Evolutionary conservation across 30 jellyfish, hydroid and myxozoan species (phyloP).

Genomic region (Nemopilema nomurai): DNA sequence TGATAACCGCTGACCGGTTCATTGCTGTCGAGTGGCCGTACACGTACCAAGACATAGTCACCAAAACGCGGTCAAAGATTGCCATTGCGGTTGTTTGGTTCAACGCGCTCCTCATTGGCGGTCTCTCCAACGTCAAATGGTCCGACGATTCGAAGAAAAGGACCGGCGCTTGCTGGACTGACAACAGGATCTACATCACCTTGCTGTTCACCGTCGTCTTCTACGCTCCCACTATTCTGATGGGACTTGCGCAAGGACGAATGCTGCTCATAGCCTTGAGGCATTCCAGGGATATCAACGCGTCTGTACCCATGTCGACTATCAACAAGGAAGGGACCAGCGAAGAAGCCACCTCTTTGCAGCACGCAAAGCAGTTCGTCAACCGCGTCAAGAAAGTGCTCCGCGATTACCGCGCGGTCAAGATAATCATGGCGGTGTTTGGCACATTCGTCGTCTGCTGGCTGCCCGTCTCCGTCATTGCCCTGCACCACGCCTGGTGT

Average conservation of each 20-base stretch:
- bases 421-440: conserved; percentile 73
- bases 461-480: conserved; percentile 79
- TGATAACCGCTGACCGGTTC: conserved; percentile 85
- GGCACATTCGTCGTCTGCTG: conserved; percentile 90
- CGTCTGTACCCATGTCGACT: conserved; percentile 31
- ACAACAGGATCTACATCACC: conserved; percentile 45
- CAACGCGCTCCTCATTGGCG: conserved; percentile 78
- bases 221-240: conserved; percentile 68
- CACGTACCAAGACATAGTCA: conserved; percentile 53
- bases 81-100: conserved; percentile 77
- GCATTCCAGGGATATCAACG: conserved; percentile 77
- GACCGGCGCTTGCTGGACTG: conserved; percentile 26
- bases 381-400: conserved; percentile 38
- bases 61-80: conserved; percentile 54
- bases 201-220: conserved; percentile 65
- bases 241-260: conserved; percentile 84
- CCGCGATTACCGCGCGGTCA: conserved; percentile 72
- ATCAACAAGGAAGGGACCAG: conserved; percentile 31
- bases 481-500: conserved; percentile 63
- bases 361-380: conserved; percentile 41
- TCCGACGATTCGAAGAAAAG: conserved; percentile 16
- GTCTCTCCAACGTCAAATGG: conserved; percentile 68
- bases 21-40: conserved; percentile 84
- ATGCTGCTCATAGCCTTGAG: conserved; percentile 71
- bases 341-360: background rate